Conservation (phyloP, 2,888 invertebrate genomes). For the Drosophila recens region DNA sequence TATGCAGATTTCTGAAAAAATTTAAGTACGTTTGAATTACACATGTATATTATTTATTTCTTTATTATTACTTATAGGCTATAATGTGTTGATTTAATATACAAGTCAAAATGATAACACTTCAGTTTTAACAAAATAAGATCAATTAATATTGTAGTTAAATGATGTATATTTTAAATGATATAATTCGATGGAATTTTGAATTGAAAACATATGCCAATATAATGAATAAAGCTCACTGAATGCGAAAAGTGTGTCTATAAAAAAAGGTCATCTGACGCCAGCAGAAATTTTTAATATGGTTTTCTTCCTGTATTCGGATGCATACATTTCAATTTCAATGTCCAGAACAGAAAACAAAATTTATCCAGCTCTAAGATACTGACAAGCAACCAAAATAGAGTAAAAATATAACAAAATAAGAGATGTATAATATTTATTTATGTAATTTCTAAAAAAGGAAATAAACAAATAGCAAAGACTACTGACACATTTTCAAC, state of each 20-base stretch:
- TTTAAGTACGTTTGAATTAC: too few relatives aligned
- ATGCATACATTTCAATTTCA: conserved; percentile 41
- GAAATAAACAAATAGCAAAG: conserved; percentile 43
- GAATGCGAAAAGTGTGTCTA: too few relatives aligned
- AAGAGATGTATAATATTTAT: conserved; percentile 37
- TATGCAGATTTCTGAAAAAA: background rate
- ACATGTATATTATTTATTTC: too few relatives aligned
- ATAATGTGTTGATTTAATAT: too few relatives aligned
- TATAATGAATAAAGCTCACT: too few relatives aligned
- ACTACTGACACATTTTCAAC: conserved; percentile 56
- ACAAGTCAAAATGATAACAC: background rate
- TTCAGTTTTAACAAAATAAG: too few relatives aligned
- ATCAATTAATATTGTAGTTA: too few relatives aligned
- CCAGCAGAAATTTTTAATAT: background rate
- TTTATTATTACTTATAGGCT: too few relatives aligned
- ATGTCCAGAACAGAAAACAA: conserved; percentile 29
- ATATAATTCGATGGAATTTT: too few relatives aligned
- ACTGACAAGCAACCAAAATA: conserved; percentile 10
- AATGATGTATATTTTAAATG: too few relatives aligned
- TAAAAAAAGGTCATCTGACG: background rate
- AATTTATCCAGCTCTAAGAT: conserved; percentile 15
- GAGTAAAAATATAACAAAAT: background rate
- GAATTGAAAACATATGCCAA: too few relatives aligned
- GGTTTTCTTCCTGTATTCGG: background rate
- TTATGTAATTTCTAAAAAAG: conserved; percentile 26